Conservation (phyloP, 2,888 invertebrate genomes). For the Lithophane socia region DNA sequence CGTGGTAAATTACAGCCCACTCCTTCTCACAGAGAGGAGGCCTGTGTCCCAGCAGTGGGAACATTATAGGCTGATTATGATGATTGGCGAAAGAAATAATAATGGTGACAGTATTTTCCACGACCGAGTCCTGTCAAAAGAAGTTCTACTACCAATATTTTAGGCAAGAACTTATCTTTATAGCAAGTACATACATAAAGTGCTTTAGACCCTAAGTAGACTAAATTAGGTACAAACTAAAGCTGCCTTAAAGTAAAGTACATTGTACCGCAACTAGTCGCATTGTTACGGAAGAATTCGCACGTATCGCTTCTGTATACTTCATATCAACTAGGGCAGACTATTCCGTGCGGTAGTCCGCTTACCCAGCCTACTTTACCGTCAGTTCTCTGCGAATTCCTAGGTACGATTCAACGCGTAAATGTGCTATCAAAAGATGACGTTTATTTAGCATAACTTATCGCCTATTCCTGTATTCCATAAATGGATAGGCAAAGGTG, state of each 20-base stretch:
- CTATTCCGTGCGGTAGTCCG: conserved; percentile 34
- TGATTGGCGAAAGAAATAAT: not conserved
- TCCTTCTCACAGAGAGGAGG: too few relatives aligned
- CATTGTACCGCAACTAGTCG: conserved; percentile 1
- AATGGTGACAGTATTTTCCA: not conserved
- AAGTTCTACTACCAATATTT: not conserved
- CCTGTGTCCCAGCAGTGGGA: too few relatives aligned
- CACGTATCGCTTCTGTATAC: conserved; percentile 24
- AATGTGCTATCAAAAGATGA: conserved; percentile 4
- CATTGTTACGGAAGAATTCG: conserved; percentile 47
- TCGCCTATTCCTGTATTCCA: not conserved
- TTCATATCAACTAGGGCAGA: conserved; percentile 37
- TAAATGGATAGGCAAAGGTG: not conserved
- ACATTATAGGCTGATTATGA: too few relatives aligned
- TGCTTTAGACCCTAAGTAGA: not conserved
- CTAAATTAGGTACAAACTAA: conserved; percentile 15
- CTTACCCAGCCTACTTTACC: conserved; percentile 26
- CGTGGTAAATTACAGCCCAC: too few relatives aligned
- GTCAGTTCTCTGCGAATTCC: not conserved
- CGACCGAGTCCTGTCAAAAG: not conserved
- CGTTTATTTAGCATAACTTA: not conserved
- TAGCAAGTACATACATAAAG: not conserved
- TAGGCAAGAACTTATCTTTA: not conserved
- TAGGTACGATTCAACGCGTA: conserved; percentile 23
- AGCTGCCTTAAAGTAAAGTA: not conserved